phyloP scores from a whole-genome alignment of 2,797 vertebrate genomes.

The Epinephelus coioides region DNA sequence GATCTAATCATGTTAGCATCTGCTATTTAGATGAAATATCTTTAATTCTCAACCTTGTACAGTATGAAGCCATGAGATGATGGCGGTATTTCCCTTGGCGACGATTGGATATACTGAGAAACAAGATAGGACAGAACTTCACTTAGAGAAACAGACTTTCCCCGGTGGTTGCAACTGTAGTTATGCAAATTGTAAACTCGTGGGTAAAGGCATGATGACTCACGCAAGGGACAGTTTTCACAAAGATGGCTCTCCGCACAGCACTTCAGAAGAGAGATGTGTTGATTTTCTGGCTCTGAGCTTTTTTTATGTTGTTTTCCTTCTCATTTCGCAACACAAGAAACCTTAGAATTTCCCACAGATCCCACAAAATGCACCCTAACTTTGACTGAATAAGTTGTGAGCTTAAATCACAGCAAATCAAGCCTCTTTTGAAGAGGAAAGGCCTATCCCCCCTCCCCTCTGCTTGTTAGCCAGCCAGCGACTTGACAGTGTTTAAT shows the following conservation, averaged over 20 bases:
- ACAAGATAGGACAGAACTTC: constrained; percentile 50
- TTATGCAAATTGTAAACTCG: constrained; percentile 63
- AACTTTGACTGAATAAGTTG: constrained; percentile 61
- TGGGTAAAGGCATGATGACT: constrained; percentile 65
- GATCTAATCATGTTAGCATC: constrained; percentile 49
- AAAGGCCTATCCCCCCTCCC: constrained; percentile 37
- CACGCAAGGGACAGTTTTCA: constrained; percentile 54
- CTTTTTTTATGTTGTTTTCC: constrained; percentile 58
- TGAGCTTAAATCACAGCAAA: constrained; percentile 71
- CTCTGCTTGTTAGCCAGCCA: constrained; percentile 70
- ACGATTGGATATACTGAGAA: constrained; percentile 26
- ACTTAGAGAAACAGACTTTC: constrained; percentile 49
- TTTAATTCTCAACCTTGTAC: constrained; percentile 39
- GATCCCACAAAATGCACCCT: constrained; percentile 51
- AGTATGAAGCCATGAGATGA: constrained; percentile 31
- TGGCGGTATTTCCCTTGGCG: constrained; percentile 44
- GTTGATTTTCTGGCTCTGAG: constrained; percentile 55
- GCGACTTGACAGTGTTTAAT: constrained; percentile 70
- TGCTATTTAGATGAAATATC: constrained; percentile 43
- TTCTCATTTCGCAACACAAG: constrained; percentile 45
- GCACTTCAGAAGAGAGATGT: constrained; percentile 53
- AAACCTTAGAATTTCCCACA: constrained; percentile 65
- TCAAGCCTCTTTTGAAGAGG: constrained; percentile 74
- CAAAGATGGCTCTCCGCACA: constrained; percentile 47
- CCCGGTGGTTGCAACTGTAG: constrained; percentile 56